Evolutionary conservation across 2,888 invertebrate genomes (phyloP).

Genomic region (Steromphala cineraria): DNA sequence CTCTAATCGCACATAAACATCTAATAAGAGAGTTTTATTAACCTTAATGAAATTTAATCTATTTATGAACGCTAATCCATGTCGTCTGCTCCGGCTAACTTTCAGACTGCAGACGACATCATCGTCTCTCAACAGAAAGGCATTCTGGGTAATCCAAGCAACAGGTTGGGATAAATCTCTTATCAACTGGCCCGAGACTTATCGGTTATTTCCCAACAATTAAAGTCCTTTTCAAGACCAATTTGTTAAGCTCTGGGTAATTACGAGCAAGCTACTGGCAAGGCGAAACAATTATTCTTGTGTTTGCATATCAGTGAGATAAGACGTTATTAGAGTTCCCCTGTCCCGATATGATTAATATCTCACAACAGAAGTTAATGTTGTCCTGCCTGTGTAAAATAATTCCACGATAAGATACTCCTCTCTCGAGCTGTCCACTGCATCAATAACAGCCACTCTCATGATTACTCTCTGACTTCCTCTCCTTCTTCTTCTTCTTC

Average conservation of each 20-base stretch:
- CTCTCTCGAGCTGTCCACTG: slow-evolving; percentile 21
- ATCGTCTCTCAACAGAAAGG: neutral
- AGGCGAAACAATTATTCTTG: neutral
- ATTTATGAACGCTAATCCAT: neutral
- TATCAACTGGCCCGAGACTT: neutral
- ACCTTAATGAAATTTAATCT: slow-evolving; percentile 3
- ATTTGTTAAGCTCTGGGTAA: slow-evolving; percentile 21
- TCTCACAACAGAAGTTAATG: neutral
- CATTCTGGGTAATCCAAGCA: slow-evolving; percentile 2
- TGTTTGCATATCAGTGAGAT: slow-evolving; percentile 9
- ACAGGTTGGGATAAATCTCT: slow-evolving; percentile 6
- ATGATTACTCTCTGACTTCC: slow-evolving; percentile 23
- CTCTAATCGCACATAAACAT: neutral
- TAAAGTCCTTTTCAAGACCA: slow-evolving; percentile 20
- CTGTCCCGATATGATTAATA: neutral
- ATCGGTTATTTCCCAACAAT: slow-evolving; percentile 13
- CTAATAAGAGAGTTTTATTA: neutral
- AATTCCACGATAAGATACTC: neutral
- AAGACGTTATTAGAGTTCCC: neutral
- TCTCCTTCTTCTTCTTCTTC: slow-evolving; percentile 19
- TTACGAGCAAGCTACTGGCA: neutral
- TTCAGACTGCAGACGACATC: neutral
- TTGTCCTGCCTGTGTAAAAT: neutral
- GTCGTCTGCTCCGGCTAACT: neutral
- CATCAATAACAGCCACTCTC: slow-evolving; percentile 24